A percentile compares a stretch with the other conserved stretches of the same genome.
phyloP scores from a whole-genome alignment of 2,888 invertebrate genomes.

The Subacronicta megacephala region DNA sequence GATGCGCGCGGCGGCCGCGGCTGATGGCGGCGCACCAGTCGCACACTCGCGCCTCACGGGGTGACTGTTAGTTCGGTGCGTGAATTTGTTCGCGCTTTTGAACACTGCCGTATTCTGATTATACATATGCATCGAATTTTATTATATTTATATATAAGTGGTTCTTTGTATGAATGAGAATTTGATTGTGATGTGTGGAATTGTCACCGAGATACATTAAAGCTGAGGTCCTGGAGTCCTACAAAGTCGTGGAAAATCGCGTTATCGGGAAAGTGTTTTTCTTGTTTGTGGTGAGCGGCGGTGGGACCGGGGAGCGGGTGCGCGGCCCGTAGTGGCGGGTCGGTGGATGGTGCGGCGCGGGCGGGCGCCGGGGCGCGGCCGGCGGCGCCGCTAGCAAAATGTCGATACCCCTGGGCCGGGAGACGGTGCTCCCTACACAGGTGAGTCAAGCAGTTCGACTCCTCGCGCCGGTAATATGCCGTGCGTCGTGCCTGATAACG shows the following conservation, averaged over 20 bases:
- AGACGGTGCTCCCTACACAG: conserved; percentile 87
- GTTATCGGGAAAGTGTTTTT: conserved; percentile 83
- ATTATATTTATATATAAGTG: conserved; percentile 56
- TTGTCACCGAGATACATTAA: conserved; percentile 46
- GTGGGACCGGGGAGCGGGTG: conserved; percentile 68
- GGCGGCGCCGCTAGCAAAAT: conserved; percentile 88
- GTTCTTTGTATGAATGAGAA: conserved; percentile 63
- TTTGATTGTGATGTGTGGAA: conserved; percentile 68
- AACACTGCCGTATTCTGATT: conserved; percentile 64
- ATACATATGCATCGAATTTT: conserved; percentile 62
- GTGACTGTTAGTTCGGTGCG: conserved; percentile 70
- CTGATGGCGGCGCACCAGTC: conserved; percentile 74
- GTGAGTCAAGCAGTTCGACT: conserved; percentile 74
- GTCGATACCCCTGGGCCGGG: conserved; percentile 89
- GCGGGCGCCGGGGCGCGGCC: conserved; percentile 88
- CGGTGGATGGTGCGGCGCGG: conserved; percentile 86
- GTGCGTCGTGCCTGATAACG: conserved; percentile 4
- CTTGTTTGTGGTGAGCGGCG: conserved; percentile 77
- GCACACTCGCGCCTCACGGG: conserved; percentile 78
- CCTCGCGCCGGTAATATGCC: conserved; percentile 12
- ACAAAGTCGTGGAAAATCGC: conserved; percentile 67
- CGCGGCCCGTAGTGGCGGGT: conserved; percentile 75
- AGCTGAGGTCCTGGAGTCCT: conserved; percentile 59
- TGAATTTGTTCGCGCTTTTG: conserved; percentile 65
- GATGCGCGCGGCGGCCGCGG: conserved; percentile 66